Evolutionary conservation across 2,888 invertebrate species (phyloP).

Genomic region (Acrocera orbiculus): DNA sequence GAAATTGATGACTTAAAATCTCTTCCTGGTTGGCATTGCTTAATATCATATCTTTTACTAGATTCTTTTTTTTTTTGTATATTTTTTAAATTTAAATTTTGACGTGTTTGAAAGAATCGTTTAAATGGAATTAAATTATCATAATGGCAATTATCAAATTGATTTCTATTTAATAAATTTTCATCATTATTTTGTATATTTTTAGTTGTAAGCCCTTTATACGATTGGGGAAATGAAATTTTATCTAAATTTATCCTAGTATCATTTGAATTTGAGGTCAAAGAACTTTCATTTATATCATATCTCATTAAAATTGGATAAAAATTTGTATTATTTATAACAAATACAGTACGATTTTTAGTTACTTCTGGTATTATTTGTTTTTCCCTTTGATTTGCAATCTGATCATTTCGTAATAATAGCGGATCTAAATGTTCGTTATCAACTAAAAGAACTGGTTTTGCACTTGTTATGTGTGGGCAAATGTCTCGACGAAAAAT

Average conservation of each 20-base stretch:
- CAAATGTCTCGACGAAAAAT: conserved; percentile 10
- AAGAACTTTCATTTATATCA: conserved; percentile 10
- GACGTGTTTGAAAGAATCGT: conserved; percentile 4
- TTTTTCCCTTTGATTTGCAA: no score
- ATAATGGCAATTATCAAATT: no score
- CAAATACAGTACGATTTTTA: conserved; percentile 8
- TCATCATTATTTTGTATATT: no score
- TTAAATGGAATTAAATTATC: no score
- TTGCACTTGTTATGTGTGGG: conserved; percentile 8
- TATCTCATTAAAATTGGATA: conserved; percentile 12
- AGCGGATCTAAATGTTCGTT: conserved; percentile 8
- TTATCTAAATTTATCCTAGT: conserved; percentile 7
- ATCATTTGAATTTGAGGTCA: conserved; percentile 1
- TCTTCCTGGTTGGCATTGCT: no score
- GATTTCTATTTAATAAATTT: no score
- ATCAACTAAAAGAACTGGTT: conserved; percentile 11
- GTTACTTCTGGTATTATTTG: neutral
- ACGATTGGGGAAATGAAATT: no score
- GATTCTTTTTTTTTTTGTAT: no score
- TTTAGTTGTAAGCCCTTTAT: no score
- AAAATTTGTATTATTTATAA: conserved; percentile 12
- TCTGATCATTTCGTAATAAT: conserved; percentile 10
- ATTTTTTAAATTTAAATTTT: conserved; percentile 8
- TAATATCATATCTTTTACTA: no score
- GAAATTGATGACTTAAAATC: no score